Base-by-base conservation (phyloP, 1,140 invertebrate genomes). In the Heliconius congener region DNA sequence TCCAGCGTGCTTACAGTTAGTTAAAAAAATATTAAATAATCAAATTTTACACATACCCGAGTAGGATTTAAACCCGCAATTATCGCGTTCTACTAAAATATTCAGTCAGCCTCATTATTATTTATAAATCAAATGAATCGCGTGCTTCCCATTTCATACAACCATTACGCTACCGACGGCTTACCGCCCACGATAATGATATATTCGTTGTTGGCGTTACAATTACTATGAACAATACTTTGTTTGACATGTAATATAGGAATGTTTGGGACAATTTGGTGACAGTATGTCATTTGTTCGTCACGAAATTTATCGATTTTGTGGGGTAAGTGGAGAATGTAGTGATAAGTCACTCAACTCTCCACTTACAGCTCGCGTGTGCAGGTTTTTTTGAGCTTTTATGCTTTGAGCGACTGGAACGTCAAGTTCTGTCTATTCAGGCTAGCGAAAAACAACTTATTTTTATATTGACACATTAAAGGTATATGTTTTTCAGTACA, bases 41-140 rank as follows among this genome's bases (percentile, higher is more conserved):
- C 4, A 37, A 37, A 37, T 37, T 8, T 37, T 37, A 37, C 34
- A 37, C 34, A 8, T 37, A 37, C 6, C 34, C 34, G 3, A 34
- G 30, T 34, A 34, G 30, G 30, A 4, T 19, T 55, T 55, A 19
- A 55, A 55, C 52, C 52, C 16, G 16, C 16, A 19, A 55, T 6
- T 19, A 2, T 55, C 19, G 19, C 19, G 16, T 55, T 55, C 16
- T 1, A 19, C n/a, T 23, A 60, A 60, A 37, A 23, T 23, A 60
- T 60, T 9, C n/a, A 11, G n/a, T 9, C n/a, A 11, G n/a, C n/a
- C 57, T 23, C 19, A 11, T 60, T 27, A 60, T 66, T 66, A 66
- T 66, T 57, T 66, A 66, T 66, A 30, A 66, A 66, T 27, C 27
- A 66, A 66, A 66, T 23, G 9, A 66, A 66, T 66, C 60, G 60